Base-by-base conservation (phyloP, 2,797 vertebrate genomes). In the Cyprinodon diabolis region DNA sequence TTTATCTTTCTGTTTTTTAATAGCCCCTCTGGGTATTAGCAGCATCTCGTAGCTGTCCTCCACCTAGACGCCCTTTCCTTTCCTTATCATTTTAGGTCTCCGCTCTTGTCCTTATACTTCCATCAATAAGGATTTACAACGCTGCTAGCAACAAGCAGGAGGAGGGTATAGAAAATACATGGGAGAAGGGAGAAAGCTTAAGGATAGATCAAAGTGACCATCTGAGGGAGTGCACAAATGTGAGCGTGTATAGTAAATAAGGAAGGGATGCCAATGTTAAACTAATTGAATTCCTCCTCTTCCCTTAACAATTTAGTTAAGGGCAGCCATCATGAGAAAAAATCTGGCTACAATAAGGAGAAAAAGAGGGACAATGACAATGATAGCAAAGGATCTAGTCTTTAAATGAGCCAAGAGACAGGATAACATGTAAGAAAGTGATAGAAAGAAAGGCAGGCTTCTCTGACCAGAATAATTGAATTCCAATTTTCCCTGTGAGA, bases 401-500 rank as follows among this genome's bases (percentile, higher is more conserved):
- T 43, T 76, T 77, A 57, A 80, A 70, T 47, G 66, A 12, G n/a
- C 66, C 68, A 25, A 81, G 80, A 83, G 76, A 86, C 74, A 82
- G 86, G 85, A 83, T 83, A 85, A 92, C 78, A 85, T 86, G 87
- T 70, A 74, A 80, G 68, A 79, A 69, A 79, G 62, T 78, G 45
- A 60, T 52, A 70, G 35, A 75, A 72, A 74, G 77, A 81, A 76
- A 62, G 86, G 70, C 40, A 49, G 66, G 77, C 62, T 87, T 75
- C 79, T 82, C 71, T 71, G 79, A 82, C 83, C 88, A 89, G 72
- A 74, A 87, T 91, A 93, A 94, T 94, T 93, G 86, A 91, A 93
- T 93, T 92, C 91, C 79, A 63, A 92, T 92, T 87, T 86, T 86
- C 76, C 88, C 87, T 89, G 67, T 75, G 90, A 92, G 90, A 92